Conservation (phyloP, 2,113 vertebrate species). For the Herpailurus yagouaroundi region DNA sequence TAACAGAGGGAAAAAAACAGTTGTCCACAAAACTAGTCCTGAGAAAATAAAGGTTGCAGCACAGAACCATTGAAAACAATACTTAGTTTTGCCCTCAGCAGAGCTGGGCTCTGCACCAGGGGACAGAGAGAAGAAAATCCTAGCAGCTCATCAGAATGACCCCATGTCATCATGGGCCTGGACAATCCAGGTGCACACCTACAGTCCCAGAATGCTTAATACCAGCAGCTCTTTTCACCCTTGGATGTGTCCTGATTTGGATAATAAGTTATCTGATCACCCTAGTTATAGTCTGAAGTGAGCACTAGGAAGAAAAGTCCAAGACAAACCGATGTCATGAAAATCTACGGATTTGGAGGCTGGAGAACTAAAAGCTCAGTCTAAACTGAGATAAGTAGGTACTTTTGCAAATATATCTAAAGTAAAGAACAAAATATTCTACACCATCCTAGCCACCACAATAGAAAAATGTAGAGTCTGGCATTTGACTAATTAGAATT, state of each 20-base stretch:
- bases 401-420: neutral
- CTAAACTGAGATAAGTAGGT: neutral
- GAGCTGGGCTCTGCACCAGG: neutral
- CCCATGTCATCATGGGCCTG: no score
- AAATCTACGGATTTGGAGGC: neutral
- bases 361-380: neutral
- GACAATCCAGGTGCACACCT: neutral
- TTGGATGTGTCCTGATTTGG: neutral
- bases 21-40: conserved; percentile 29
- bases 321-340: neutral
- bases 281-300: neutral
- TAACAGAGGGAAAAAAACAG: neutral
- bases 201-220: neutral
- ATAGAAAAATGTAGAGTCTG: neutral
- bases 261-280: neutral
- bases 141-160: neutral
- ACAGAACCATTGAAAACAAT: neutral
- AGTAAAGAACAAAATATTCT: neutral
- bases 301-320: neutral
- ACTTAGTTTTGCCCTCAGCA: neutral
- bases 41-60: neutral
- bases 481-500: neutral
- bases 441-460: neutral
- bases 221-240: neutral
- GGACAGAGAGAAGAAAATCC: neutral